Conservation (phyloP, 2,797 vertebrate genomes). For the Tenualosa thibaudeaui region DNA sequence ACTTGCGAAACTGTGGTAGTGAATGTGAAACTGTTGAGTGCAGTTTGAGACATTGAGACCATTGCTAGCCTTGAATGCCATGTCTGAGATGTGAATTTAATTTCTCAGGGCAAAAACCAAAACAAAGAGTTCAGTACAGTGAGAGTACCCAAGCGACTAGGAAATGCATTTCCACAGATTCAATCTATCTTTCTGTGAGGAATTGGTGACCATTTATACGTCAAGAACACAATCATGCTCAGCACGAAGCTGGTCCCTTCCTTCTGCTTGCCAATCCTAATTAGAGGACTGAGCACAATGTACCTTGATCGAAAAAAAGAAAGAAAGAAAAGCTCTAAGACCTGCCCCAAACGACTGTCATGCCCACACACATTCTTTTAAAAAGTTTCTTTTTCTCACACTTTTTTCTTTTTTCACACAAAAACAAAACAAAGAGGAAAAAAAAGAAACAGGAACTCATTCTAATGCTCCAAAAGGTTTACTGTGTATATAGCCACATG, state of each 20-base stretch:
- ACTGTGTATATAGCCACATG: constrained; percentile 38
- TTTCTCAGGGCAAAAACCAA: not conserved
- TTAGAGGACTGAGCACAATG: constrained; percentile 40
- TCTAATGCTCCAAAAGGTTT: constrained; percentile 29
- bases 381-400: constrained; percentile 30
- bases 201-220: not conserved
- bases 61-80: not conserved
- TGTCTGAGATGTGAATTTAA: not conserved
- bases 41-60: not conserved
- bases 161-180: constrained; percentile 24
- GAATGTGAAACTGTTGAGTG: not conserved
- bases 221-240: not conserved
- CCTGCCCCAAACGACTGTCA: constrained; percentile 41
- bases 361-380: constrained; percentile 44
- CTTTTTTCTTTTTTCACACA: not conserved
- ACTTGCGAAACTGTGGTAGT: not conserved
- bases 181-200: not conserved
- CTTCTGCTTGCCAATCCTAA: constrained; percentile 27
- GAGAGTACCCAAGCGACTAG: not conserved
- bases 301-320: constrained; percentile 28
- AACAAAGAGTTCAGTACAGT: constrained; percentile 24
- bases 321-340: constrained; percentile 37
- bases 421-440: not conserved
- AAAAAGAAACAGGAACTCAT: constrained; percentile 16
- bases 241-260: constrained; percentile 16